Percentiles rank a stretch among this genome's conserved stretches.
Conservation (phyloP, 2,888 invertebrate species). For the Trichopoda pennipes region DNA sequence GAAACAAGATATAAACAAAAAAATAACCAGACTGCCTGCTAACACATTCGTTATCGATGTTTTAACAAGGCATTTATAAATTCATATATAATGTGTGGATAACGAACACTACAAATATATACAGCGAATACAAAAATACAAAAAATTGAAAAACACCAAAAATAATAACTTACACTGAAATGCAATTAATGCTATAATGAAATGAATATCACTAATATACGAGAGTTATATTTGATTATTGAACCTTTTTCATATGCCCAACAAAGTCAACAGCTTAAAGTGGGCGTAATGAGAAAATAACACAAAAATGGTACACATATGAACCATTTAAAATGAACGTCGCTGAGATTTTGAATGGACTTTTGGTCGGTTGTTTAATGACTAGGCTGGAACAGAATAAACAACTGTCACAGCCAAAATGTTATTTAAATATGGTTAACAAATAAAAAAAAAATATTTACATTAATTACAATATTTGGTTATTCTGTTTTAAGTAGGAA, state of each 20-base stretch:
- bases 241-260: conserved; percentile 30
- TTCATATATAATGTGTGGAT: neutral
- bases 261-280: conserved; percentile 9
- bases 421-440: conserved; percentile 11
- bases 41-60: conserved; percentile 36
- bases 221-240: conserved; percentile 50
- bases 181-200: conserved; percentile 61
- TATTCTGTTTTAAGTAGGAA: conserved; percentile 33
- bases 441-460: conserved; percentile 38
- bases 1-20: conserved; percentile 17
- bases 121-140: conserved; percentile 1
- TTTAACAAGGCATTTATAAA: conserved; percentile 49
- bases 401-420: conserved; percentile 40
- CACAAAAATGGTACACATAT: conserved; percentile 27
- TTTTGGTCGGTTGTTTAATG: conserved; percentile 5
- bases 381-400: conserved; percentile 45
- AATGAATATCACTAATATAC: conserved; percentile 55
- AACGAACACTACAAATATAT: conserved; percentile 5
- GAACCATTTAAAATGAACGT: neutral
- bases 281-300: conserved; percentile 47
- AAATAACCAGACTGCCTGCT: conserved; percentile 31
- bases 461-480: conserved; percentile 59
- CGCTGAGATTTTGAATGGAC: conserved; percentile 10
- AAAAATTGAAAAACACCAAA: neutral
- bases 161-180: conserved; percentile 56